Evolutionary conservation across 2,113 vertebrate genomes (phyloP).

Genomic region (Oreochromis aureus): DNA sequence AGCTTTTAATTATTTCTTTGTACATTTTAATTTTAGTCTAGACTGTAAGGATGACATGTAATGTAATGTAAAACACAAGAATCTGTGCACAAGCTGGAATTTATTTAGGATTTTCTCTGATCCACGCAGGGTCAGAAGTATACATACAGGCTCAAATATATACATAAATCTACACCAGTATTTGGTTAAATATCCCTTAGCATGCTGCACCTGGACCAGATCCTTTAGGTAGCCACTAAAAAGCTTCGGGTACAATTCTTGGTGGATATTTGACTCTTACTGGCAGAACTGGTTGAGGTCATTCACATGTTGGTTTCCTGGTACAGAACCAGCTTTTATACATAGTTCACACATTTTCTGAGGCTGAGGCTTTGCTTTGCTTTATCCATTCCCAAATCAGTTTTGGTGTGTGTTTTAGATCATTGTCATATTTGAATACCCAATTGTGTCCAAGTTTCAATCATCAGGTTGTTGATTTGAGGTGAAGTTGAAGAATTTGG

Average conservation of each 20-base stretch:
- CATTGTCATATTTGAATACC: neutral
- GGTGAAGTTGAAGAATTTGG: neutral
- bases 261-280: neutral
- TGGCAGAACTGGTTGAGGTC: neutral
- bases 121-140: neutral
- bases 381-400: neutral
- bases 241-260: neutral
- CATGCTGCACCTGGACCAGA: neutral
- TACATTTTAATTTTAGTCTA: no score
- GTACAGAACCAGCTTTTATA: neutral
- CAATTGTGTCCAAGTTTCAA: neutral
- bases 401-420: neutral
- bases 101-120: no score
- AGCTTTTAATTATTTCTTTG: no score
- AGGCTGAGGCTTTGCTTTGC: neutral
- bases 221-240: neutral
- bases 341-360: neutral
- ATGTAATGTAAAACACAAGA: no score
- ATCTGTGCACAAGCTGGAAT: no score
- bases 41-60: no score
- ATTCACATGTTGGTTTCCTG: neutral
- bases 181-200: neutral
- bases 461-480: neutral
- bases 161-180: neutral
- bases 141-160: neutral